Evolutionary conservation across 2,888 invertebrate genomes (phyloP), one percentile per base, ranked within the genome.

Genomic region (Anthoptus insignis): DNA sequence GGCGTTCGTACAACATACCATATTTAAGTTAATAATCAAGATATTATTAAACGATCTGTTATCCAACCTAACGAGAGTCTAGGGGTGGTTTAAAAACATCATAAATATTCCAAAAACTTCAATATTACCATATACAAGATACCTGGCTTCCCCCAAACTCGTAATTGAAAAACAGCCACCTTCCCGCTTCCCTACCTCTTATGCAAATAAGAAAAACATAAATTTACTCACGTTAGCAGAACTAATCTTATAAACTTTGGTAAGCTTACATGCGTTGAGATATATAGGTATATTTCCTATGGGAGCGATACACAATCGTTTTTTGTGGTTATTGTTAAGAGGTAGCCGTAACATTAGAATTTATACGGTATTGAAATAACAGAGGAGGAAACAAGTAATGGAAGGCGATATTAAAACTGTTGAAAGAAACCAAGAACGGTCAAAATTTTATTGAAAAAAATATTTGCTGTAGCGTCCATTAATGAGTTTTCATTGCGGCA

Each of bases 141-240:
- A 47, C 24, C 47, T 24, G 19, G 19, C 42, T 34, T n/a, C 52
- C 37, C 60, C 14, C 7, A 53, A 53, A 37, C 14, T 22, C 54
- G 32, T 47, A 61, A 61, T 54, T 61, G 61, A 61, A 61, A 61
- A 54, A 54, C 54, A 53, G 34, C 61, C 47, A 14, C 32, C 14
- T 39, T 42, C 32, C 11, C 39, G 1, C 24, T 29, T 37, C 24
- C 59, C 53, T 37, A 32, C n/a, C 60, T 34, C 42, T 45, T 61
- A 61, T 61, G 54, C 61, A 61, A 61, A 61, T 61, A 47, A 13
- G 53, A 53, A 54, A 54, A 53, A 54, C 61, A 61, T 61, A 61
- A 61, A 61, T 61, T 47, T 37, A 54, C 34, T 61, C 47, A 24
- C 24, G 61, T 47, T 61, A 54, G 54, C 54, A 54, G 54, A 11